A percentile compares a stretch with the other conserved stretches of the same genome.
Evolutionary conservation across 35 echinoderm and acorn worm genomes (phyloP).

Genomic region (Antedon bifida): DNA sequence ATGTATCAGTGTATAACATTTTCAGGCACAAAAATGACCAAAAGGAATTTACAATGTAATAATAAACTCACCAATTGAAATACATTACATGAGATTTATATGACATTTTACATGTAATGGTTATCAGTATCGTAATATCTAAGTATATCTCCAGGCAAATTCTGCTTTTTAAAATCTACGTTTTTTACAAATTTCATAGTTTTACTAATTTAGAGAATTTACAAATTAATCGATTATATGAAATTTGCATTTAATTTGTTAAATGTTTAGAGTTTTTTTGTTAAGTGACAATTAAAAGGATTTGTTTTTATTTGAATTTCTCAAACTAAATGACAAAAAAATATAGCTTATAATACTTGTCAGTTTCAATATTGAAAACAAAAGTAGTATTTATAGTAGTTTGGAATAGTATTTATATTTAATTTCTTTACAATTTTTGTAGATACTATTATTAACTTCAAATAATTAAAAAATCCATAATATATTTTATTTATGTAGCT

Average conservation of each 20-base stretch:
- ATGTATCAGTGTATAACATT: background rate
- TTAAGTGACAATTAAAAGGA: background rate
- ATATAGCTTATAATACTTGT: too few species aligned
- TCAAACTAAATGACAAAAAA: too few species aligned
- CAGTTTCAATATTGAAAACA: too few species aligned
- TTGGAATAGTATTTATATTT: too few species aligned
- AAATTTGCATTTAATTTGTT: background rate
- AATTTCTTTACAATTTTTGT: too few species aligned
- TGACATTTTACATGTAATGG: background rate
- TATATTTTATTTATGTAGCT: too few species aligned
- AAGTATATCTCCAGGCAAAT: background rate
- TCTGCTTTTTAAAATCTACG: background rate
- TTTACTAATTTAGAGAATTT: background rate
- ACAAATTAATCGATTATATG: background rate
- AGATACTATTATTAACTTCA: too few species aligned
- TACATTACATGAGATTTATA: background rate
- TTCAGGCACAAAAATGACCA: background rate
- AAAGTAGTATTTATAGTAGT: too few species aligned
- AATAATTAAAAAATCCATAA: too few species aligned
- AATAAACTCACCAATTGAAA: background rate
- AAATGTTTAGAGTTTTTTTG: background rate
- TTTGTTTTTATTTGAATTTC: background rate
- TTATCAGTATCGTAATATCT: background rate
- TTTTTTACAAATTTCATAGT: background rate
- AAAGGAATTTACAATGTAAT: background rate